Evolutionary conservation across 1,140 invertebrate species (phyloP).

Genomic region (Halesus radiatus): DNA sequence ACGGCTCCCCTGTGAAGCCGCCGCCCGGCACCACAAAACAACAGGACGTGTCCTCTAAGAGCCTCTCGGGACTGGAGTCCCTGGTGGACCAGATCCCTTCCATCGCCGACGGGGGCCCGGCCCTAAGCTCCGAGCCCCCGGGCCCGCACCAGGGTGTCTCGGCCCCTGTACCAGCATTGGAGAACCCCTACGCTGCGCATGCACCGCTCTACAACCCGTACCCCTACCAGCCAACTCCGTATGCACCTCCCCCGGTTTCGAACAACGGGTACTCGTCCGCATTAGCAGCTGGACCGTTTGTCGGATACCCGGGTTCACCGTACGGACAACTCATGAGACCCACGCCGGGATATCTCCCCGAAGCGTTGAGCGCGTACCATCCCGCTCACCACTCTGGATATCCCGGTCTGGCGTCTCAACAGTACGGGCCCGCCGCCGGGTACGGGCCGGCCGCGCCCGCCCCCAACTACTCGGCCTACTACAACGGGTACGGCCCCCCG

Average conservation of each 20-base stretch:
- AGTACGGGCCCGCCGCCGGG: constrained; percentile 59
- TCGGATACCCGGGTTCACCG: constrained; percentile 66
- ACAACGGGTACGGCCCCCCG: constrained; percentile 67
- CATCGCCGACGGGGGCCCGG: constrained; percentile 76
- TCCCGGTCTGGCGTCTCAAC: constrained; percentile 51
- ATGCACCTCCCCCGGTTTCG: constrained; percentile 54
- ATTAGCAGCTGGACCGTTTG: constrained; percentile 64
- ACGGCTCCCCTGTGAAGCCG: constrained; percentile 62
- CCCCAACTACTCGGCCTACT: constrained; percentile 60
- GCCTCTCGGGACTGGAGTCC: constrained; percentile 89
- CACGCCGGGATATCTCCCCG: constrained; percentile 68
- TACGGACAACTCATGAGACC: constrained; percentile 67
- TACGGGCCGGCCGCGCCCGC: constrained; percentile 64
- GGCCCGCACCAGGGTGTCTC: constrained; percentile 52
- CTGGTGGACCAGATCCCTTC: constrained; percentile 93
- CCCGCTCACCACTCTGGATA: constrained; percentile 56
- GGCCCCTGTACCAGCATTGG: constrained; percentile 55
- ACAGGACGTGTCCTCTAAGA: constrained; percentile 87
- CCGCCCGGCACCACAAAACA: constrained; percentile 59
- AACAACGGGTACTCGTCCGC: constrained; percentile 58
- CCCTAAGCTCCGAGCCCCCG: constrained; percentile 47
- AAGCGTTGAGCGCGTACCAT: constrained; percentile 61
- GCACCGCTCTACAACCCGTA: constrained; percentile 55
- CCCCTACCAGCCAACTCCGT: constrained; percentile 54
- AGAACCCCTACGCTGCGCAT: constrained; percentile 62